Conservation (phyloP, 1,140 invertebrate species). For the Drosophila rhopaloa region DNA sequence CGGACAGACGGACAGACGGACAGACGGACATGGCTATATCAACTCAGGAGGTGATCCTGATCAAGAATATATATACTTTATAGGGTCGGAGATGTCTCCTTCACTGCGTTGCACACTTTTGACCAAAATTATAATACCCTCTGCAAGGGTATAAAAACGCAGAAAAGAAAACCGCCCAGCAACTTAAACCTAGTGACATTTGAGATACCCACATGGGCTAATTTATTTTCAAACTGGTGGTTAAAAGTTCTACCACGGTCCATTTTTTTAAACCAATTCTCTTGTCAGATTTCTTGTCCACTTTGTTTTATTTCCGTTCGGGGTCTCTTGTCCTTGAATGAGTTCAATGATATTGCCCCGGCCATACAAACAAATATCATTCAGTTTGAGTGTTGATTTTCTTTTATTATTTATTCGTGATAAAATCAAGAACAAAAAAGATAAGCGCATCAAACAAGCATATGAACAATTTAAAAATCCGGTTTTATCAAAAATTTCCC, state of each 20-base stretch:
- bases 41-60: too few species aligned
- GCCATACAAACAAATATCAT: constrained; percentile 9
- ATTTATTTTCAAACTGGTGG: constrained; percentile 9
- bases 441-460: constrained; percentile 2
- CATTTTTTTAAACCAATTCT: background rate
- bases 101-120: too few species aligned
- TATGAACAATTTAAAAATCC: constrained; percentile 8
- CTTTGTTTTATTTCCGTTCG: constrained; percentile 23
- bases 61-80: too few species aligned
- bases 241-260: background rate
- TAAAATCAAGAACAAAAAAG: constrained; percentile 17
- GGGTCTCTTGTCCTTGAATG: constrained; percentile 62
- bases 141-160: too few species aligned
- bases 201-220: background rate
- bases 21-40: too few species aligned
- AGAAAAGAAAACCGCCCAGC: background rate
- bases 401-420: constrained; percentile 50
- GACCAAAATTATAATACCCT: too few species aligned
- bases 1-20: too few species aligned
- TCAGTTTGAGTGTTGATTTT: constrained; percentile 33
- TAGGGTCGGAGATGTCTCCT: too few species aligned
- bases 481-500: constrained; percentile 6
- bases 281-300: constrained; percentile 8
- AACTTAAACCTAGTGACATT: background rate
- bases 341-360: constrained; percentile 68